phyloP scores from a whole-genome alignment of 2,888 invertebrate genomes.

The Phasia obesa region DNA sequence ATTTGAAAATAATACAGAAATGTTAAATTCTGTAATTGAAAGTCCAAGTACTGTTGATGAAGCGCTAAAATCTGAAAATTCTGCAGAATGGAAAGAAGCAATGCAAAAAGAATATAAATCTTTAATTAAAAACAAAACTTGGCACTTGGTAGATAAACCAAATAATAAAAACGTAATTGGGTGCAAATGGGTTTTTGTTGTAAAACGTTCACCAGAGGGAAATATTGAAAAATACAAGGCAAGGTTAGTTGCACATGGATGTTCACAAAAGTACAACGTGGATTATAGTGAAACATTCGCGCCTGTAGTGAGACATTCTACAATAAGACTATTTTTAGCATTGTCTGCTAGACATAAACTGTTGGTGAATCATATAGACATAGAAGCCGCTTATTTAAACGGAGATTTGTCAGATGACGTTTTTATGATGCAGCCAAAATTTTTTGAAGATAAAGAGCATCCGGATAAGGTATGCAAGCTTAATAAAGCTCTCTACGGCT shows the following conservation, averaged over 20 bases:
- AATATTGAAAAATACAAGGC: constrained; percentile 19
- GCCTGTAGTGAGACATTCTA: constrained; percentile 8
- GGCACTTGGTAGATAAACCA: constrained; percentile 71
- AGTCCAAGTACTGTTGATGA: background rate
- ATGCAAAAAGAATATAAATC: constrained; percentile 30
- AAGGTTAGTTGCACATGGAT: constrained; percentile 73
- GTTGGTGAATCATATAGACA: background rate
- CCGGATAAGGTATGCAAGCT: constrained; percentile 53
- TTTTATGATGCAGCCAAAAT: constrained; percentile 47
- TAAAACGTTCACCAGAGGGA: constrained; percentile 65
- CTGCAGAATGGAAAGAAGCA: background rate
- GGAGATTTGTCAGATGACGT: constrained; percentile 58
- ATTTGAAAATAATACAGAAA: background rate
- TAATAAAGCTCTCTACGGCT: constrained; percentile 24
- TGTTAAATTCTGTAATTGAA: background rate
- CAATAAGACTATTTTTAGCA: constrained; percentile 33
- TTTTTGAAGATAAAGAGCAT: constrained; percentile 44
- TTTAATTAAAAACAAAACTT: constrained; percentile 72
- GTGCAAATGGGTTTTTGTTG: constrained; percentile 67
- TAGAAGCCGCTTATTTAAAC: constrained; percentile 57
- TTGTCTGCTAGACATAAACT: constrained; percentile 38
- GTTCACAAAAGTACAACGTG: constrained; percentile 68
- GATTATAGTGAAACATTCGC: constrained; percentile 41
- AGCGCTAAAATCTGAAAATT: background rate
- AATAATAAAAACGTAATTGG: constrained; percentile 62